Evolutionary conservation across 1,140 invertebrate genomes (phyloP).

Genomic region (Pissodes strobi): DNA sequence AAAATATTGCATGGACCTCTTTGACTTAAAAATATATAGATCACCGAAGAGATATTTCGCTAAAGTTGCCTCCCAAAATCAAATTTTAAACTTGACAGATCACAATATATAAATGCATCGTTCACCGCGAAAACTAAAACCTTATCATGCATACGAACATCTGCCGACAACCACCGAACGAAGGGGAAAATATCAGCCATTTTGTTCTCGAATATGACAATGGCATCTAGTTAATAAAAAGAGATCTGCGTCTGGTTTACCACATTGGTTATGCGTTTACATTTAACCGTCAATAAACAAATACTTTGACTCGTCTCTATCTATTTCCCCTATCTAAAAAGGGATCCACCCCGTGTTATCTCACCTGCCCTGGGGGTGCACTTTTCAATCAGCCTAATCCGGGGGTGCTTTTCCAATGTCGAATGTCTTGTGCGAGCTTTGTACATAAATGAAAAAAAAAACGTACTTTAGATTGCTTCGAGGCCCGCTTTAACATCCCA

Average conservation of each 20-base stretch:
- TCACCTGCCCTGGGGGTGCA: constrained; percentile 45
- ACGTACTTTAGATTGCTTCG: too few species aligned
- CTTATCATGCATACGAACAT: constrained; percentile 20
- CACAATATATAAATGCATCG: background rate
- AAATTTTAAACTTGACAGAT: too few species aligned
- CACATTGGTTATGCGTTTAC: constrained; percentile 45
- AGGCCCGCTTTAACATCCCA: too few species aligned
- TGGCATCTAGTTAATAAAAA: constrained; percentile 45
- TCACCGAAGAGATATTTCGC: too few species aligned
- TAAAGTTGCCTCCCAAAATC: too few species aligned
- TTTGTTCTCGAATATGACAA: constrained; percentile 37
- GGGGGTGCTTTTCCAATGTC: constrained; percentile 10
- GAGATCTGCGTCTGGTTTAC: constrained; percentile 35
- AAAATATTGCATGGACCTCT: too few species aligned
- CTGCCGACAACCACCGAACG: constrained; percentile 20
- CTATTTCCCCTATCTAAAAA: constrained; percentile 27
- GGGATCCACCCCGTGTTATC: constrained; percentile 43
- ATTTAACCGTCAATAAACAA: constrained; percentile 43
- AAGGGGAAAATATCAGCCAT: constrained; percentile 34
- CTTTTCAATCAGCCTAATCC: constrained; percentile 46
- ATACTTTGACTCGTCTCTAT: constrained; percentile 44
- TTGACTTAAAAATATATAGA: too few species aligned
- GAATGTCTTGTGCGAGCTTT: constrained; percentile 18
- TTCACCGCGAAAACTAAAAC: background rate
- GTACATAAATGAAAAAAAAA: constrained; percentile 29